These are phyloP conservation scores for Ennomos fuscantarius DNA, from an alignment of 2,888 invertebrate genomes.

Conservation along the genomic window DNA sequence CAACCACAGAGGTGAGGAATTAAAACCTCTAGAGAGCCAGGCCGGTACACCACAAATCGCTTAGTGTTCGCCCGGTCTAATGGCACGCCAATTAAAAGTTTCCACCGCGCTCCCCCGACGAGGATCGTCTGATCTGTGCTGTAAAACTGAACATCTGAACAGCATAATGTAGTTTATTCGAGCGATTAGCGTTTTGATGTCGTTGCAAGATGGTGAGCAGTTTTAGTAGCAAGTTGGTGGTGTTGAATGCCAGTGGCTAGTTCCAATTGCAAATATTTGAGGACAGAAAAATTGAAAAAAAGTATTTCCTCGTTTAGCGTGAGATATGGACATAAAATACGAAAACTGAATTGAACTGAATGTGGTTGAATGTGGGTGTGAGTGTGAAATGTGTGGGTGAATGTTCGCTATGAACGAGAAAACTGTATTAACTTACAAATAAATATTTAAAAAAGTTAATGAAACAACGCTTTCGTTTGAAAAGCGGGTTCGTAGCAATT, in stretches of 20 bases:
- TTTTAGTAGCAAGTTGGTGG: conserved; percentile 38
- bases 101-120: conserved; percentile 68
- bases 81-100: conserved; percentile 86
- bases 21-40: conserved; percentile 75
- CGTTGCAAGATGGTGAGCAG: conserved; percentile 53
- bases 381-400: too few relatives aligned
- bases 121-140: conserved; percentile 70
- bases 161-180: conserved; percentile 76
- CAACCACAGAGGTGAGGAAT: conserved; percentile 71
- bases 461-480: too few relatives aligned
- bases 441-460: too few relatives aligned
- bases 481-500: conserved; percentile 25
- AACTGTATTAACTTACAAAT: too few relatives aligned
- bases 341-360: too few relatives aligned
- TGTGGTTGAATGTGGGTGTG: too few relatives aligned
- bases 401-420: too few relatives aligned
- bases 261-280: too few relatives aligned
- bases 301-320: too few relatives aligned
- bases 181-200: conserved; percentile 79
- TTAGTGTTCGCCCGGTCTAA: conserved; percentile 83
- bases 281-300: too few relatives aligned
- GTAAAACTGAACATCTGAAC: conserved; percentile 80
- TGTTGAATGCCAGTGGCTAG: conserved; percentile 1
- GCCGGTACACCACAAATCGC: conserved; percentile 85
- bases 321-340: too few relatives aligned